Evolutionary conservation across 1,140 invertebrate species (phyloP), one percentile per base, ranked within the genome.

Genomic region (Megalopta genalis): DNA sequence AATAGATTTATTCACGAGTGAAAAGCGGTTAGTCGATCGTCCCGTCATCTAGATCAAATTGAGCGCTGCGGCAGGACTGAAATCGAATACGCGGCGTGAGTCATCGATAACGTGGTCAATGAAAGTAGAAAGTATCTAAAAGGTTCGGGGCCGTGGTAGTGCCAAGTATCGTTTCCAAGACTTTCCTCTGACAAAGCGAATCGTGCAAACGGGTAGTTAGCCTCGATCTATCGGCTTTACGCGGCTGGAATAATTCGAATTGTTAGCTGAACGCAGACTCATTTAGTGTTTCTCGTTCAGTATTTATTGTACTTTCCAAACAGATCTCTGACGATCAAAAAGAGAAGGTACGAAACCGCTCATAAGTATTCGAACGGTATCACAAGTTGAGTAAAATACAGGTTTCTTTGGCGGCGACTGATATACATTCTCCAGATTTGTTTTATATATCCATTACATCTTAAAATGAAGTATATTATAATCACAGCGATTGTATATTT

Each of bases 51-150:
- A 23, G 42, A 27, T 72, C 23, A 18, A 18, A 10, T 46, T 52
- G 32, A n/a, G 4, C 2, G 25, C 25, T n/a, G 63, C 49, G 49
- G 23, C 25, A 42, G 42, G 23, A 75, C 54, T 32, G 46, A 21
- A 67, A 39, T 67, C 63, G 32, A 75, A 54, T 39, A 23, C 8
- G 65, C 25, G 46, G 46, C 42, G 37, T 25, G 64, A 49, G 37
- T 67, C 71, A 46, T 37, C 52, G 63, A 66, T 42, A 46, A 60
- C 49, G 60, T 74, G 27, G 27, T 27, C 42, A 63, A 75, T 25
- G 77, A 80, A 80, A 80, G 77, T 80, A 80, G 77, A 80, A 80
- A 80, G 77, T 75, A 54, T 54, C 54, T 1, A 49, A 75, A 75
- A 57, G 27, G 46, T 18, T 3, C 18, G 49, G n/a, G 49, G 21